These are phyloP conservation scores for Fopius arisanus DNA, from an alignment of 1,140 invertebrate species.

Conservation along the genomic window DNA sequence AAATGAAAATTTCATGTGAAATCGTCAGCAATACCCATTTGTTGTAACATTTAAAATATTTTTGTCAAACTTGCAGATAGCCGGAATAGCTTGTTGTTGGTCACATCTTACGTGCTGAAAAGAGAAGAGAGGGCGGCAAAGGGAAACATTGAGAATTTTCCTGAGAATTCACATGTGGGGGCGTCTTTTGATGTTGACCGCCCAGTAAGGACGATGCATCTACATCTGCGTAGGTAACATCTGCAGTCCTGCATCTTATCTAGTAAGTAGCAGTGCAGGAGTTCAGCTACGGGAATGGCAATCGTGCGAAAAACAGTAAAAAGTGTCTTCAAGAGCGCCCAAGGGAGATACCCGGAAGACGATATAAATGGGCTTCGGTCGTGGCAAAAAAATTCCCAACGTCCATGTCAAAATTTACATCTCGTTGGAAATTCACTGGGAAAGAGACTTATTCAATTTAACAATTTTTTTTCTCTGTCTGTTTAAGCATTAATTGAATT, in stretches of 20 bases:
- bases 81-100: too few species aligned
- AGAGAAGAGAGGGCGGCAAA: conserved; percentile 20
- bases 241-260: conserved; percentile 5
- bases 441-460: not conserved
- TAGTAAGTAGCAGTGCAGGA: not conserved
- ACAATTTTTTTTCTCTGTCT: too few species aligned
- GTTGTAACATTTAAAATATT: too few species aligned
- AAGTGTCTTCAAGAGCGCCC: not conserved
- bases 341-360: conserved; percentile 16
- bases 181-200: conserved; percentile 48
- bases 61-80: too few species aligned
- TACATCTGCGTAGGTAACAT: conserved; percentile 44
- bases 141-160: conserved; percentile 40
- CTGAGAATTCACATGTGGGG: conserved; percentile 40
- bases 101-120: too few species aligned
- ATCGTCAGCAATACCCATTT: too few species aligned
- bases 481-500: too few species aligned
- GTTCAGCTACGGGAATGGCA: not conserved
- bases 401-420: not conserved
- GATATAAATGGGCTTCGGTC: not conserved
- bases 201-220: conserved; percentile 28
- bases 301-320: conserved; percentile 10
- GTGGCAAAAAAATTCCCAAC: not conserved
- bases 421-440: not conserved
- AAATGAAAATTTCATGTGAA: too few species aligned